phyloP scores from a whole-genome alignment of 2,888 invertebrate species.

The Troides oblongomaculatus region DNA sequence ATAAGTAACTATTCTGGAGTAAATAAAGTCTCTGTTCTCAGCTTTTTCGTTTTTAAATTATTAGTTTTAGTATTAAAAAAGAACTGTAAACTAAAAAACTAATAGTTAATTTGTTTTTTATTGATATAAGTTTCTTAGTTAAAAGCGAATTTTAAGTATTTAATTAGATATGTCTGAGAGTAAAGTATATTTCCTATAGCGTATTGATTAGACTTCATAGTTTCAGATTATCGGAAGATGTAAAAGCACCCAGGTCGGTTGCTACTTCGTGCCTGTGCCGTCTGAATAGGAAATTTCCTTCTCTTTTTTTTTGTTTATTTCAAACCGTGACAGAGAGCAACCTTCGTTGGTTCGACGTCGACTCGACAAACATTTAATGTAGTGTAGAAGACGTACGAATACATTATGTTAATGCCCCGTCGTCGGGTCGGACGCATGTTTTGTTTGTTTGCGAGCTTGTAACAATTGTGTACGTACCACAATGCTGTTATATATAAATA shows the following conservation, averaged over 20 bases:
- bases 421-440: slow-evolving; percentile 15
- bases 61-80: too few relatives aligned
- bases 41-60: too few relatives aligned
- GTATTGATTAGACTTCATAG: too few relatives aligned
- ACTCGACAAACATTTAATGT: slow-evolving; percentile 46
- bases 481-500: too few relatives aligned
- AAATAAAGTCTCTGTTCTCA: too few relatives aligned
- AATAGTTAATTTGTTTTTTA: too few relatives aligned
- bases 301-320: slow-evolving; percentile 39
- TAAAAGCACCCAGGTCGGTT: slow-evolving; percentile 37
- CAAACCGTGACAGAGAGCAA: slow-evolving; percentile 40
- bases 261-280: slow-evolving; percentile 41
- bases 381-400: slow-evolving; percentile 39
- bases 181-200: too few relatives aligned
- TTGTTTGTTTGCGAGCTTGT: slow-evolving; percentile 27
- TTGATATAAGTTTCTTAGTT: too few relatives aligned
- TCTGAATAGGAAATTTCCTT: slow-evolving; percentile 40
- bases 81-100: too few relatives aligned
- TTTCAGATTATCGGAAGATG: slow-evolving; percentile 32
- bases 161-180: too few relatives aligned
- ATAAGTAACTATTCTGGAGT: too few relatives aligned
- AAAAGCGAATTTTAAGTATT: too few relatives aligned
- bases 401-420: slow-evolving; percentile 48
- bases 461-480: slow-evolving; percentile 6
- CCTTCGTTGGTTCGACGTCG: slow-evolving; percentile 42